These are phyloP conservation scores for Magallana angulata DNA, from an alignment of 1,140 invertebrate species.

Conservation along the genomic window DNA sequence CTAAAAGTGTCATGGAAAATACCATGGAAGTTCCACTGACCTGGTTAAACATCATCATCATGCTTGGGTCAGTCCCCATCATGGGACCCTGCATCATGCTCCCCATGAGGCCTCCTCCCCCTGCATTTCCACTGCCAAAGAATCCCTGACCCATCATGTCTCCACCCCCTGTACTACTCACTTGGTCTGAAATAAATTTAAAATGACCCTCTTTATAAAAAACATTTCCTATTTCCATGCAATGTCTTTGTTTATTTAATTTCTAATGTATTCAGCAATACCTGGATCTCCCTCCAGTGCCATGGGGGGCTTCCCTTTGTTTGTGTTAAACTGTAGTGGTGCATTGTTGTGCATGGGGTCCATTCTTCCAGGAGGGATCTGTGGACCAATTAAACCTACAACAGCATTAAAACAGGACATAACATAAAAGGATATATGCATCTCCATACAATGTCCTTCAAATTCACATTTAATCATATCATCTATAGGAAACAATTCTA, in stretches of 20 bases:
- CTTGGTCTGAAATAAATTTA: background rate
- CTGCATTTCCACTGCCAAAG: conserved; percentile 42
- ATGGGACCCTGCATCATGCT: conserved; percentile 61
- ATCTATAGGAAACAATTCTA: too few species aligned
- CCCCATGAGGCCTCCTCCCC: conserved; percentile 48
- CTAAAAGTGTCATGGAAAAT: background rate
- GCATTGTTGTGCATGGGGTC: conserved; percentile 85
- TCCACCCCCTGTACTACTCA: conserved; percentile 25
- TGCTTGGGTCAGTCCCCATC: conserved; percentile 65
- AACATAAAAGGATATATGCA: too few species aligned
- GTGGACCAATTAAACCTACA: conserved; percentile 54
- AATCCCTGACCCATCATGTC: conserved; percentile 58
- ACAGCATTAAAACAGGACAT: background rate
- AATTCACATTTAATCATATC: too few species aligned
- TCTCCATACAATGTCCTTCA: too few species aligned
- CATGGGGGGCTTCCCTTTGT: conserved; percentile 84
- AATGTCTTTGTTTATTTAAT: too few species aligned
- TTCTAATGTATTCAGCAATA: background rate
- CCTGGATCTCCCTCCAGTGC: conserved; percentile 48
- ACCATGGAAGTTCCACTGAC: conserved; percentile 52
- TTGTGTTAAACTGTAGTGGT: conserved; percentile 85
- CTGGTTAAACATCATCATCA: conserved; percentile 71
- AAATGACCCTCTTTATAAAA: too few species aligned
- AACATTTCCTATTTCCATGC: too few species aligned
- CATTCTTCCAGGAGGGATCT: conserved; percentile 53